A percentile compares a stretch with the other conserved stretches of the same genome.
phyloP scores from a whole-genome alignment of 1,140 invertebrate genomes.

The Palaemon carinicauda region DNA sequence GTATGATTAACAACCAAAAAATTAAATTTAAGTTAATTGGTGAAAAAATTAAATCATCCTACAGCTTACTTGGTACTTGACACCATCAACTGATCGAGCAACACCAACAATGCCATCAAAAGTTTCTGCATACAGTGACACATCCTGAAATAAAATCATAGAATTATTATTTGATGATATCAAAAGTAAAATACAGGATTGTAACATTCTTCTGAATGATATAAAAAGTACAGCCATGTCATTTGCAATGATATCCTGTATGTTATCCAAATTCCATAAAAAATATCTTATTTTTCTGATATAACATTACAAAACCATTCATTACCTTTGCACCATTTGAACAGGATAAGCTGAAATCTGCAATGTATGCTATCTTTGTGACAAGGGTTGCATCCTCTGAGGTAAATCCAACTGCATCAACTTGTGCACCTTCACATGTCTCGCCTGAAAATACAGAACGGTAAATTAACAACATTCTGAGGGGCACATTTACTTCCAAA shows the following conservation, averaged over 20 bases:
- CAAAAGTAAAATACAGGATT: constrained; percentile 64
- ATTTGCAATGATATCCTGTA: too few species aligned
- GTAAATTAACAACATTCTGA: too few species aligned
- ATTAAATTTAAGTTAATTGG: too few species aligned
- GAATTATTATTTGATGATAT: constrained; percentile 24
- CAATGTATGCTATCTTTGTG: constrained; percentile 75
- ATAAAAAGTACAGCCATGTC: too few species aligned
- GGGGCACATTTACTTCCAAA: too few species aligned
- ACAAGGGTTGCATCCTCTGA: constrained; percentile 90
- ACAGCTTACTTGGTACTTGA: constrained; percentile 78
- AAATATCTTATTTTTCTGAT: background rate
- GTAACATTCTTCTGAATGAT: constrained; percentile 70
- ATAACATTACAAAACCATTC: background rate
- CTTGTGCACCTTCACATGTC: constrained; percentile 62
- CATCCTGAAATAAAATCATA: constrained; percentile 66
- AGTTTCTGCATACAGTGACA: constrained; percentile 85
- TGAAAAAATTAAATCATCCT: background rate
- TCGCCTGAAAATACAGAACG: constrained; percentile 21
- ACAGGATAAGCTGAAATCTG: constrained; percentile 68
- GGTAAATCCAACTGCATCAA: constrained; percentile 74
- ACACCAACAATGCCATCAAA: constrained; percentile 82
- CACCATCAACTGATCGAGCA: constrained; percentile 75
- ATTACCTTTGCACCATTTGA: constrained; percentile 64
- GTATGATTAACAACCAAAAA: background rate
- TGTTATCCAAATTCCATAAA: too few species aligned